Evolutionary conservation across 2,888 invertebrate genomes (phyloP), one percentile per base, ranked within the genome.

Genomic region (Spodoptera picta): DNA sequence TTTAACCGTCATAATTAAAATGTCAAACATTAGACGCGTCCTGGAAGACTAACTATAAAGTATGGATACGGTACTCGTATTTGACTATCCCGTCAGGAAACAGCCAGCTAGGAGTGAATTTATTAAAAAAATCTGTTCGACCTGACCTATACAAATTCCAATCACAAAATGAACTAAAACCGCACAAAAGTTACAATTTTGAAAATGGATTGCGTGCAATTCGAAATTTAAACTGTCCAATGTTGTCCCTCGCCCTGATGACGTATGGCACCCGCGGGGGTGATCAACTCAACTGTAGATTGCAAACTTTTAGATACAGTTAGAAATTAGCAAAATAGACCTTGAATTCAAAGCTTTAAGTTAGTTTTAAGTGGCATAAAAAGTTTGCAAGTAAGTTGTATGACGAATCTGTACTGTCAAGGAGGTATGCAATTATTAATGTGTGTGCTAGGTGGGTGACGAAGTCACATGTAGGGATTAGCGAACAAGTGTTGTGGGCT

Each of bases 171-270:
- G 36, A 59, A 55, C 47, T 9, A 47, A 69, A 73, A 69, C 56
- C 62, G 66, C 69, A 77, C 72, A 69, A 73, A 69, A 54, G 60
- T 67, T 69, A 77, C 72, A 82, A 87, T 87, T 86, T 86, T 56
- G 81, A 85, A 89, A 90, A 91, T 91, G 88, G 87, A 90, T 87
- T 78, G 84, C 79, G 77, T 80, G 72, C 77, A 74, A 84, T 90
- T 87, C 88, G 77, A 90, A 92, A 91, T 92, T 92, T 91, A 89
- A 92, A 92, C 89, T 91, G 91, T 90, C 89, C 88, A 79, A 85
- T 75, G 72, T 62, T 76, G 78, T 83, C 86, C 88, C 87, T 79
- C 68, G 65, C 68, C 68, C 67, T 71, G 83, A 92, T 92, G 92
- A 92, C 87, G 87, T 87, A 93, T 91, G 78, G 87, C 79, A 84